A percentile compares a stretch with the other conserved stretches of the same genome.
Conservation (phyloP, 2,113 vertebrate species). For the Passer montanus region DNA sequence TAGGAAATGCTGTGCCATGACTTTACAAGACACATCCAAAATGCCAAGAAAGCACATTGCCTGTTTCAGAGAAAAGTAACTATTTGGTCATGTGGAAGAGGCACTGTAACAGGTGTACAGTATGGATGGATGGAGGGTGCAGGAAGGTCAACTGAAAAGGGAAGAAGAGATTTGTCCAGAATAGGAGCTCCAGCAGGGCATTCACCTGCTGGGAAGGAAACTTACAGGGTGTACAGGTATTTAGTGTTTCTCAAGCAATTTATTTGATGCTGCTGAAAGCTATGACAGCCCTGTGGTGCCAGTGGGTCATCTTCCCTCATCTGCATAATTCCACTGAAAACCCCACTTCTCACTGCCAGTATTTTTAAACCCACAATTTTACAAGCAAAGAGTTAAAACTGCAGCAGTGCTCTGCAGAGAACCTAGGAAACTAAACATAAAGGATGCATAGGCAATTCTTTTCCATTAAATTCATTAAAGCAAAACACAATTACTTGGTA, state of each 20-base stretch:
- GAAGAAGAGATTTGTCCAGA: background rate
- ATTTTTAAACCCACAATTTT: background rate
- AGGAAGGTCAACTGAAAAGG: background rate
- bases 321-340: background rate
- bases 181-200: background rate
- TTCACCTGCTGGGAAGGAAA: background rate
- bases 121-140: background rate
- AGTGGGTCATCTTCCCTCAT: background rate
- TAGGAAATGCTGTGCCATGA: background rate
- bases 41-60: background rate
- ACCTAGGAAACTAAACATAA: constrained; percentile 71
- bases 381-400: constrained; percentile 43
- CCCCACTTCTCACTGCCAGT: background rate
- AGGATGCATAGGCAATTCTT: constrained; percentile 69
- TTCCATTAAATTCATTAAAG: constrained; percentile 68
- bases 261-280: background rate
- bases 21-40: background rate
- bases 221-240: background rate
- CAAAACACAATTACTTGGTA: constrained; percentile 74
- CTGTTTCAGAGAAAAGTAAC: background rate
- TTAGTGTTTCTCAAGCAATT: constrained; percentile 40
- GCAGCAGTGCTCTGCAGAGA: constrained; percentile 54
- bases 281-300: background rate
- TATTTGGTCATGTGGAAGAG: constrained; percentile 31
- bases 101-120: constrained; percentile 36